Conservation (phyloP, 2,113 vertebrate genomes). For the Erpornis zantholeuca region DNA sequence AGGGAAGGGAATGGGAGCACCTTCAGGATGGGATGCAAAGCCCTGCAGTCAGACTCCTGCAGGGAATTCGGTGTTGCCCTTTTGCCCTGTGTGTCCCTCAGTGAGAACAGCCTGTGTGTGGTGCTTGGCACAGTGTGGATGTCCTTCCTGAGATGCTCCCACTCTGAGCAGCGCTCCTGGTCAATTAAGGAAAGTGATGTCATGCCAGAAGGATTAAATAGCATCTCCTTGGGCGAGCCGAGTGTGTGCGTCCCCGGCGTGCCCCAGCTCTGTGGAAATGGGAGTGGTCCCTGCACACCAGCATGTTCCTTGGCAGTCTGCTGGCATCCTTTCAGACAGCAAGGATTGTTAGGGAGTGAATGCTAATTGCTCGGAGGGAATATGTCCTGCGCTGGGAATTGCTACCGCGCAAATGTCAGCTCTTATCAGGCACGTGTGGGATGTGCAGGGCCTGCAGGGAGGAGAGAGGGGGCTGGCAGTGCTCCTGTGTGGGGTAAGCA, state of each 20-base stretch:
- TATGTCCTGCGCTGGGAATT: not conserved
- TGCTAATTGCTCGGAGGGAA: not conserved
- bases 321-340: conserved; percentile 1
- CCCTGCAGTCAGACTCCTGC: not conserved
- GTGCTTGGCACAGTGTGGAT: not conserved
- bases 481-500: not conserved
- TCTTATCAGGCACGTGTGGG: not conserved
- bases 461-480: not conserved
- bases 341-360: not conserved
- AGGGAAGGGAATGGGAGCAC: not conserved
- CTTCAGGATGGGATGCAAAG: not conserved
- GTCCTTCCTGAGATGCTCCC: not conserved
- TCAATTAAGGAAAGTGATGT: not conserved
- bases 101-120: conserved; percentile 22
- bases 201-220: not conserved
- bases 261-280: not conserved
- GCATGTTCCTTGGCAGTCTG: not conserved
- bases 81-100: not conserved
- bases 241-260: not conserved
- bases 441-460: not conserved
- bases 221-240: not conserved
- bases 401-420: not conserved
- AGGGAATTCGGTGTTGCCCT: not conserved
- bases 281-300: not conserved
- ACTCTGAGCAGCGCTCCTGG: not conserved